Base-by-base conservation (phyloP, 37 sponge, comb jelly and placozoan species). In the Geodia barretti region DNA sequence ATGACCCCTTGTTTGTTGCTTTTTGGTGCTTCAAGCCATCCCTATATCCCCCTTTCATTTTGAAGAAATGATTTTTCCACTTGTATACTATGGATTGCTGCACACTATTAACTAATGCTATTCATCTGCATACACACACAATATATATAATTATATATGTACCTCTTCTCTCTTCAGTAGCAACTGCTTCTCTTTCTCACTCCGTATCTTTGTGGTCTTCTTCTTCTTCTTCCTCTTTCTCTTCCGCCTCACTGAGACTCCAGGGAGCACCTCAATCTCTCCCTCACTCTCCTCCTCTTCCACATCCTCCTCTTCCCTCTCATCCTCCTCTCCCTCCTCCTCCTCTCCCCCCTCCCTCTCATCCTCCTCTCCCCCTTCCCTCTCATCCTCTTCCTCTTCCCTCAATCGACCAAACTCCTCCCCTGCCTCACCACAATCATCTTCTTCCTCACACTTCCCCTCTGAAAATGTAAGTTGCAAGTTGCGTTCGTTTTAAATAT, bases 111-210 rank as follows among this genome's bases (percentile, higher is more conserved):
- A 3, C 70, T 32, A 11, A 3, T 25, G 21, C 28, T 35, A 30
- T 69, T 34, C 70, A 14, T 69, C 28, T 30, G 70, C 32, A 4
- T 5, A 23, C 32, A 69, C 33, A 69, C 35, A 21, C 24, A 9
- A 19, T 66, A 25, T 58, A 21, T 21, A 58, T 21, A 21, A 21
- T 58, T 58, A 58, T 19, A 21, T 36, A 40, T 23, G 0, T 40
- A 91, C 91, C 71, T 91, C 87, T 77, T 91, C 83, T 60, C 73
- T 71, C 60, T 58, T 70, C 20, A 91, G 75, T 31, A 76, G 24
- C 17, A 66, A 77, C 29, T 70, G 63, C 2, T 70, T 80, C 24
- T 77, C 79, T 38, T n/a, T 73, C 42, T 73, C 74, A 8, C 21
- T 71, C 73, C 17, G 47, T 1, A 3, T 32, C 31, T 63, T 41